These are phyloP conservation scores for Galemys pyrenaicus DNA, from an alignment of 2,113 vertebrate species.

Conservation along the genomic window DNA sequence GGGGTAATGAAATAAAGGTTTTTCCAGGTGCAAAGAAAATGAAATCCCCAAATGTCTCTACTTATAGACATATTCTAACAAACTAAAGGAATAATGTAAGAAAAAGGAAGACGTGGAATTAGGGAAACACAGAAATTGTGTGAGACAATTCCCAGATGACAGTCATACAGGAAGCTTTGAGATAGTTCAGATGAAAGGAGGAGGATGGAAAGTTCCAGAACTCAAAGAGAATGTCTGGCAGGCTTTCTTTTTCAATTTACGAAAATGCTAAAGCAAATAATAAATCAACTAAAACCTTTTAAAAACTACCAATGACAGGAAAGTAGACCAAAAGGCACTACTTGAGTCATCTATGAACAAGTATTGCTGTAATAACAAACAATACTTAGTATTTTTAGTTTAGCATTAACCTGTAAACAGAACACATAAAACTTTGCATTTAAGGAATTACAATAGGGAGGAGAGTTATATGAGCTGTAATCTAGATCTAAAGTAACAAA, in stretches of 20 bases:
- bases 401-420: not conserved
- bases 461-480: not conserved
- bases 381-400: not conserved
- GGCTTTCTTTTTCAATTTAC: not conserved
- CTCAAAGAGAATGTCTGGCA: not conserved
- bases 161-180: not conserved
- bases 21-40: slow-evolving; percentile 11
- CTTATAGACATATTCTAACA: not conserved
- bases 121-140: not conserved
- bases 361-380: not conserved
- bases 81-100: not conserved
- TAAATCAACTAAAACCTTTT: slow-evolving; percentile 17
- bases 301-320: not conserved
- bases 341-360: not conserved
- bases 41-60: not conserved
- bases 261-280: slow-evolving; percentile 25
- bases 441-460: not conserved
- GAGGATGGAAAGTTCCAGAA: not conserved
- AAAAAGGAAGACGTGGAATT: not conserved
- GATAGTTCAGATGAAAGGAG: not conserved
- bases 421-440: slow-evolving; percentile 10
- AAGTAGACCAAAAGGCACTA: slow-evolving; percentile 3
- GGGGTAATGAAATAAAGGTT: not conserved
- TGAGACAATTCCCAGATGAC: not conserved
- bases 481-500: not conserved